phyloP scores from a whole-genome alignment of 30 jellyfish, hydroid and myxozoan genomes.

The Hydractinia symbiolongicarpus region DNA sequence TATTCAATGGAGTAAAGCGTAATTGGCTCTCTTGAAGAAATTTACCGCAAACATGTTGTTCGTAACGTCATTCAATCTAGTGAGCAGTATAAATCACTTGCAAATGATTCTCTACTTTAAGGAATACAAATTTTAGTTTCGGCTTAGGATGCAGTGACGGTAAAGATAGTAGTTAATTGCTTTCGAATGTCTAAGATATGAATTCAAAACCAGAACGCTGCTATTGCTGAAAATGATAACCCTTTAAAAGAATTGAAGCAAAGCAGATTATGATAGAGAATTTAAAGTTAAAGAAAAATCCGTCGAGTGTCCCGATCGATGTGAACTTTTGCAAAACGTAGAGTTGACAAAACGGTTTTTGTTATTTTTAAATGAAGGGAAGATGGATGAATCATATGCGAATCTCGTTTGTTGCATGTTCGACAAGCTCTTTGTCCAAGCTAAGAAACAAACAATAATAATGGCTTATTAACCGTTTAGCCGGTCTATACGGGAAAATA shows the following conservation, averaged over 20 bases:
- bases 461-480: too few relatives aligned
- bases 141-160: too few relatives aligned
- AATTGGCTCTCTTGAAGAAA: not conserved
- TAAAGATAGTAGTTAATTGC: too few relatives aligned
- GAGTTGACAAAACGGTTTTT: not conserved
- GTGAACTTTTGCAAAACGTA: not conserved
- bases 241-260: not conserved
- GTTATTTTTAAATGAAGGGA: not conserved
- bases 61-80: not conserved
- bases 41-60: not conserved
- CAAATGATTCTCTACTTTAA: not conserved
- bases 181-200: too few relatives aligned
- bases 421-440: not conserved
- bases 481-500: too few relatives aligned
- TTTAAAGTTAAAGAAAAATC: not conserved
- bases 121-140: too few relatives aligned
- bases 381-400: not conserved
- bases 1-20: too few relatives aligned
- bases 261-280: not conserved
- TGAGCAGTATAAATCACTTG: not conserved
- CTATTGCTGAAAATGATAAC: slow-evolving; percentile 7
- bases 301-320: not conserved
- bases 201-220: slow-evolving; percentile 3
- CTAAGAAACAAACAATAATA: not conserved
- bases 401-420: not conserved